Evolutionary conservation across 1,140 invertebrate species (phyloP).

Genomic region (Lepeophtheirus salmonis): DNA sequence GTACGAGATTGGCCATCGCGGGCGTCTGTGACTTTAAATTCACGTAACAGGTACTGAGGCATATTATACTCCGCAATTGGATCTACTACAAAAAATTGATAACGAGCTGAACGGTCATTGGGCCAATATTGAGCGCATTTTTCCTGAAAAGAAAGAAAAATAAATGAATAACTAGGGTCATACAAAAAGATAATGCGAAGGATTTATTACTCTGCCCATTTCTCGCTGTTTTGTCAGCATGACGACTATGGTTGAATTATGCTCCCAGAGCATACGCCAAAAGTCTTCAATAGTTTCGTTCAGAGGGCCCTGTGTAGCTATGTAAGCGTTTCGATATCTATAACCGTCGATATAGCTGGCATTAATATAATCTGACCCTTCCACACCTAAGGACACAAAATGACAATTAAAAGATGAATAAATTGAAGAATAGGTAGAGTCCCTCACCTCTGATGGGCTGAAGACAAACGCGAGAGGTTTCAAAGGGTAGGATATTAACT

Average conservation of each 20-base stretch:
- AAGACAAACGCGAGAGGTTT: slow-evolving; percentile 80
- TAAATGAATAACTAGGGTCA: background rate
- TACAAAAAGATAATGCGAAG: too few relatives aligned
- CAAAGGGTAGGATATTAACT: slow-evolving; percentile 91
- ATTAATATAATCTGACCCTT: slow-evolving; percentile 97
- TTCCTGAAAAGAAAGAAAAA: slow-evolving; percentile 39
- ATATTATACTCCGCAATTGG: slow-evolving; percentile 99
- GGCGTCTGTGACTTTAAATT: slow-evolving; percentile 92
- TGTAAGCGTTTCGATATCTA: slow-evolving; percentile 70
- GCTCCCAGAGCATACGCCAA: slow-evolving; percentile 99
- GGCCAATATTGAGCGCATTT: slow-evolving; percentile 99
- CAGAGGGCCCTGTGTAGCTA: slow-evolving; percentile 92
- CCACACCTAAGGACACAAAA: slow-evolving; percentile 32
- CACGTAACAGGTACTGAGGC: slow-evolving; percentile 92
- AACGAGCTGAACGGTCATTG: slow-evolving; percentile 77
- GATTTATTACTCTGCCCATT: slow-evolving; percentile 81
- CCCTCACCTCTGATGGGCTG: slow-evolving; percentile 57
- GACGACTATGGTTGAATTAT: slow-evolving; percentile 96
- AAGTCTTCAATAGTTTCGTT: slow-evolving; percentile 92
- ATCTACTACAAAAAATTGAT: slow-evolving; percentile 93
- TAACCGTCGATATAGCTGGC: slow-evolving; percentile 94
- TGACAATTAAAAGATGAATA: too few relatives aligned
- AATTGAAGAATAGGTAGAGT: too few relatives aligned
- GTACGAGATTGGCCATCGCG: slow-evolving; percentile 86
- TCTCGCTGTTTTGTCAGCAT: slow-evolving; percentile 96